These are phyloP conservation scores for Prietella phreatophila DNA, from an alignment of 2,113 vertebrate species.

Conservation along the genomic window DNA sequence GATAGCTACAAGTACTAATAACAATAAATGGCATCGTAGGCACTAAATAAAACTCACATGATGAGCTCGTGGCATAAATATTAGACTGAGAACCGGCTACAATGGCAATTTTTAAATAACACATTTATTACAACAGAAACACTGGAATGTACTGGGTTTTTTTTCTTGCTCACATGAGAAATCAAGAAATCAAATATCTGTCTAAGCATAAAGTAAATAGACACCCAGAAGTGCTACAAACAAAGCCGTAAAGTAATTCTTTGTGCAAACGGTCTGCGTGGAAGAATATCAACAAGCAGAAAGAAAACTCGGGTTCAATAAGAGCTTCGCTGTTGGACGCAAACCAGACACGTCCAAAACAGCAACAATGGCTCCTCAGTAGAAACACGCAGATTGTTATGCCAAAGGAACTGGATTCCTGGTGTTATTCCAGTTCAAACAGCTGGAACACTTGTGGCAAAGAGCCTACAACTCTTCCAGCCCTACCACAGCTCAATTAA, in stretches of 20 bases:
- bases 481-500: conserved; percentile 41
- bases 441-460: conserved; percentile 42
- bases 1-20: not conserved
- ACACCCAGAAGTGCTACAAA: conserved; percentile 27
- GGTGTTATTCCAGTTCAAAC: conserved; percentile 46
- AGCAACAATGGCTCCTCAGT: conserved; percentile 6
- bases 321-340: conserved; percentile 15
- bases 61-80: not conserved
- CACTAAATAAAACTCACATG: conserved; percentile 2
- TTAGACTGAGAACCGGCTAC: not conserved
- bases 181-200: not conserved
- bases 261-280: conserved; percentile 10
- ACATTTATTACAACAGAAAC: conserved; percentile 1
- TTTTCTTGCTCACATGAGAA: not conserved
- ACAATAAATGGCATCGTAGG: not conserved
- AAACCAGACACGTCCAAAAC: conserved; percentile 26
- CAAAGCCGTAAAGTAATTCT: conserved; percentile 10
- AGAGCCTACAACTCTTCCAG: conserved; percentile 11
- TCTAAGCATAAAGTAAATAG: conserved; percentile 5
- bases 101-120: not conserved
- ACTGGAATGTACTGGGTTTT: not conserved
- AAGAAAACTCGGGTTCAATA: not conserved
- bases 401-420: conserved; percentile 27
- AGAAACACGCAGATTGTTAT: conserved; percentile 17
- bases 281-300: not conserved